Percentiles rank a stretch among this genome's conserved stretches.
Conservation (phyloP, 2,797 vertebrate species). For the Hozukius guyotensis region DNA sequence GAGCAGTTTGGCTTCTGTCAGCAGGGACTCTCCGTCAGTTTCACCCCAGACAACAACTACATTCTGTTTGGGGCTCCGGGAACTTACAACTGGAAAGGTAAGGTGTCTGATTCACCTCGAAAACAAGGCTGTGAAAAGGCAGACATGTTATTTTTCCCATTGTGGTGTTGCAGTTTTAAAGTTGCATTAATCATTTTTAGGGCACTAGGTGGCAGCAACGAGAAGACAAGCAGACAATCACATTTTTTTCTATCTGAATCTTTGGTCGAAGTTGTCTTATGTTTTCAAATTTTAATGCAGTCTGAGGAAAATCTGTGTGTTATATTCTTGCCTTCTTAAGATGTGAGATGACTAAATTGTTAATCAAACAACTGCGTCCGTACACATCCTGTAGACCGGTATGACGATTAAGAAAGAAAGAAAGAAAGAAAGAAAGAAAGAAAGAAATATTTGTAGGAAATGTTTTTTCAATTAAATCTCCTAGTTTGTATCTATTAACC, state of each 20-base stretch:
- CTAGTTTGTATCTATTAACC: no score
- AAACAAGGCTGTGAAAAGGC: neutral
- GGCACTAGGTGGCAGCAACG: neutral
- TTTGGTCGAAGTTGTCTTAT: neutral
- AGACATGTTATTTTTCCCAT: neutral
- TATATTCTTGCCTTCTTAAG: neutral
- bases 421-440: neutral
- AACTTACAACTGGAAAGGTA: constrained; percentile 99
- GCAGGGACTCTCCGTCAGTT: constrained; percentile 92
- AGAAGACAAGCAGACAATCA: neutral
- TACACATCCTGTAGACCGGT: neutral
- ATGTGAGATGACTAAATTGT: neutral
- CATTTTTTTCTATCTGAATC: neutral
- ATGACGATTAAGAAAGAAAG: neutral
- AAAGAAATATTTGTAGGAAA: neutral
- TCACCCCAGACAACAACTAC: constrained; percentile 92
- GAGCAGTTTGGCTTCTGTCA: constrained; percentile 97
- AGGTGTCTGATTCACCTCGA: neutral
- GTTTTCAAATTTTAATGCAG: neutral
- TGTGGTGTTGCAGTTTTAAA: neutral
- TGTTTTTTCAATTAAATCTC: neutral
- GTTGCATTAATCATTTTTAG: neutral
- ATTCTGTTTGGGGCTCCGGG: constrained; percentile 94
- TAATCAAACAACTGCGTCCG: neutral
- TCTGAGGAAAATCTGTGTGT: neutral